phyloP scores from a whole-genome alignment of 30 jellyfish, hydroid and myxozoan genomes.

The Aurelia sp. region DNA sequence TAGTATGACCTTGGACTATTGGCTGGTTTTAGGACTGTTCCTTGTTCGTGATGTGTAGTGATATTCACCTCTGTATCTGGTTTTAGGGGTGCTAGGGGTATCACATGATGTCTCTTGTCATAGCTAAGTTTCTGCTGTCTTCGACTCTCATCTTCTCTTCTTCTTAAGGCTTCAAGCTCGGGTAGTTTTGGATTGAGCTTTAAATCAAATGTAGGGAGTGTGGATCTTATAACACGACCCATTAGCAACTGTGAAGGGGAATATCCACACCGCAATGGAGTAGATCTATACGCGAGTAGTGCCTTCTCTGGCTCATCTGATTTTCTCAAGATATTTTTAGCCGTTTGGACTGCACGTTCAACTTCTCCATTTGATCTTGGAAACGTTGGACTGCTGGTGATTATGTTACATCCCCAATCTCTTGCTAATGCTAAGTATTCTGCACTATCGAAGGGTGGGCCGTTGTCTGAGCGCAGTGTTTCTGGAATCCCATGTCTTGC shows the following conservation, averaged over 20 bases:
- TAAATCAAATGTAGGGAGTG: slow-evolving; percentile 16
- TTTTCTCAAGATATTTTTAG: slow-evolving; percentile 33
- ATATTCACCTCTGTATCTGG: slow-evolving; percentile 49
- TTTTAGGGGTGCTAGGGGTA: slow-evolving; percentile 23
- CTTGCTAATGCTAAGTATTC: slow-evolving; percentile 28
- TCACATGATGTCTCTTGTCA: slow-evolving; percentile 50
- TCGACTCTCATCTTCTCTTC: slow-evolving; percentile 39
- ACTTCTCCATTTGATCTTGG: slow-evolving; percentile 70
- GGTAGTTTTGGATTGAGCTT: slow-evolving; percentile 23
- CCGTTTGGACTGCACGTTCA: slow-evolving; percentile 68
- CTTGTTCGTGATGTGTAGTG: slow-evolving; percentile 28
- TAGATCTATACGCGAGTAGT: slow-evolving; percentile 60
- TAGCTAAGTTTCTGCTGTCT: slow-evolving; percentile 36
- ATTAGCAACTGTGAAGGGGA: slow-evolving; percentile 33
- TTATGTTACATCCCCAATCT: slow-evolving; percentile 36
- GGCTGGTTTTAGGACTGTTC: slow-evolving; percentile 40
- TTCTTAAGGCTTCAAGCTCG: slow-evolving; percentile 14
- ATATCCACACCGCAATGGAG: slow-evolving; percentile 53
- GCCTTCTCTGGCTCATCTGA: slow-evolving; percentile 53
- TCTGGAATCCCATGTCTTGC: slow-evolving; percentile 69
- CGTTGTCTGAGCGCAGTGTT: slow-evolving; percentile 51
- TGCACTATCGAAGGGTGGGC: slow-evolving; percentile 56
- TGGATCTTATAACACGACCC: slow-evolving; percentile 45
- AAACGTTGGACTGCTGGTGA: slow-evolving; percentile 50
- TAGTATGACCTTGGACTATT: slow-evolving; percentile 49